These are phyloP conservation scores for Xestia xanthographa DNA, from an alignment of 2,888 invertebrate species.

Conservation along the genomic window DNA sequence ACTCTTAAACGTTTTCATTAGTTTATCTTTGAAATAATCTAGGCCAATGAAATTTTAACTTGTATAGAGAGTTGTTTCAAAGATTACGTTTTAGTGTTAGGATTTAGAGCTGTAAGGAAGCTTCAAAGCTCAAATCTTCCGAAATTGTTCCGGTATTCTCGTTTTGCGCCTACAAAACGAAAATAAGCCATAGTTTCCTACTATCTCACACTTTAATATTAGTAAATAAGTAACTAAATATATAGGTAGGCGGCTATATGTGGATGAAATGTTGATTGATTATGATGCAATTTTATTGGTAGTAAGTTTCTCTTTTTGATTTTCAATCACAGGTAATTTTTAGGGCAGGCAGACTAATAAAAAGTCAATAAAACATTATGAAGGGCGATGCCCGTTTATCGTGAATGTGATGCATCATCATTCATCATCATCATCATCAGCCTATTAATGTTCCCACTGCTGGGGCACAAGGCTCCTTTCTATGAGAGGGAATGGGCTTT, in stretches of 20 bases:
- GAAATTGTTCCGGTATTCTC: neutral
- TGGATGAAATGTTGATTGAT: neutral
- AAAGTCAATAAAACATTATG: neutral
- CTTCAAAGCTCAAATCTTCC: neutral
- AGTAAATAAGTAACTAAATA: neutral
- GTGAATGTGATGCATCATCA: neutral
- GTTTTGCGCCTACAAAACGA: neutral
- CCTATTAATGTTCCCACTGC: no score
- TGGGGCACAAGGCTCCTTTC: no score
- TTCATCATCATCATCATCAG: no score
- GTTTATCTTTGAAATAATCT: constrained; percentile 48
- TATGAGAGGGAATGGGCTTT: no score
- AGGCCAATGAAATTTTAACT: constrained; percentile 38
- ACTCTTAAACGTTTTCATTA: constrained; percentile 54
- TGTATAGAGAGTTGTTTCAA: constrained; percentile 1
- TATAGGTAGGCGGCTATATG: neutral
- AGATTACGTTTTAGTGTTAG: constrained; percentile 4
- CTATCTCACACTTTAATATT: neutral
- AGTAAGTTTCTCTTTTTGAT: neutral
- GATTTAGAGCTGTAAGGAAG: neutral
- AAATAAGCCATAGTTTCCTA: neutral
- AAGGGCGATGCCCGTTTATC: neutral
- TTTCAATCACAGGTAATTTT: neutral
- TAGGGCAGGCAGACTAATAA: neutral
- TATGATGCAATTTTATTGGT: neutral